phyloP scores from a whole-genome alignment of 1,140 invertebrate genomes.

The Parapsyche elsis region DNA sequence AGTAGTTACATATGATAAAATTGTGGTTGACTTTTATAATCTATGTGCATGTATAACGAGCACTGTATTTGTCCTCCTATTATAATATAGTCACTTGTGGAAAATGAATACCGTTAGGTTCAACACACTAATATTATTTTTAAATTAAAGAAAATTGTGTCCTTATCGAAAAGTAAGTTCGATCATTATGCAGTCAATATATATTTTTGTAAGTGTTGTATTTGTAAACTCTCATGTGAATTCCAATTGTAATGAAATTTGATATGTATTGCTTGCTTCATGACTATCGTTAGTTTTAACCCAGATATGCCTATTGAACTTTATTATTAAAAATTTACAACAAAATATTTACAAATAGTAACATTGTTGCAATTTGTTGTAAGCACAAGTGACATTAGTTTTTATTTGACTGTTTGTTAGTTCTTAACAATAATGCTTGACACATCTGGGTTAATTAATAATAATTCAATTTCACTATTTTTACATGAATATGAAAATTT shows the following conservation, averaged over 20 bases:
- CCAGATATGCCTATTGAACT: no score
- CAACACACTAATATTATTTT: slow-evolving; percentile 25
- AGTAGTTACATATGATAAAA: slow-evolving; percentile 1
- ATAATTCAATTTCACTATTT: neutral
- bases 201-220: slow-evolving; percentile 56
- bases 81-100: slow-evolving; percentile 24
- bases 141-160: slow-evolving; percentile 26
- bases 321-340: no score
- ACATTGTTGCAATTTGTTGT: no score
- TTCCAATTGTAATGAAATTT: slow-evolving; percentile 31
- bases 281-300: slow-evolving; percentile 3
- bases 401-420: no score
- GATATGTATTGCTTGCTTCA: slow-evolving; percentile 6
- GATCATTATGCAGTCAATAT: slow-evolving; percentile 43
- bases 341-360: no score
- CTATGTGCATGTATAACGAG: slow-evolving; percentile 3
- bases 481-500: slow-evolving; percentile 30
- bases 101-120: slow-evolving; percentile 12
- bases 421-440: no score
- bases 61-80: slow-evolving; percentile 33
- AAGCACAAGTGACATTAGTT: no score
- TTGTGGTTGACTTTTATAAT: slow-evolving; percentile 29
- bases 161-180: slow-evolving; percentile 34
- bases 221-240: slow-evolving; percentile 44
- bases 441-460: no score